Evolutionary conservation across 2,888 invertebrate genomes (phyloP).

Genomic region (Entomobrya proxima): DNA sequence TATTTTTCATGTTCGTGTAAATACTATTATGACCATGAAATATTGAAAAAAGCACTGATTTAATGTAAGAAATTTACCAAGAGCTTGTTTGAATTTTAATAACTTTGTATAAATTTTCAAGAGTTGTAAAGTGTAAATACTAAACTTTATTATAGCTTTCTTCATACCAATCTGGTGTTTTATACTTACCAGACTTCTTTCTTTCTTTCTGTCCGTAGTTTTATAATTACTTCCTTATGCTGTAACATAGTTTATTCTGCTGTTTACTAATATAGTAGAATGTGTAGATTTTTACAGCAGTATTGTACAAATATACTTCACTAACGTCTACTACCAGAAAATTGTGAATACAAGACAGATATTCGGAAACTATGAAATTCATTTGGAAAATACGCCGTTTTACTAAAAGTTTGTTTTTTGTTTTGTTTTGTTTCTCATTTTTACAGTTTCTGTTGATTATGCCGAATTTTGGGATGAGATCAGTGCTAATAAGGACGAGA

Average conservation of each 20-base stretch:
- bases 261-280: not conserved
- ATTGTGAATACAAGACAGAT: not conserved
- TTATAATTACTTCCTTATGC: not conserved
- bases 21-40: not conserved
- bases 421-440: slow-evolving; percentile 68
- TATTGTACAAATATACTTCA: not conserved
- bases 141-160: not conserved
- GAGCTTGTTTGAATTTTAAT: not conserved
- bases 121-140: too few relatives aligned
- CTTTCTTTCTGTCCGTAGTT: slow-evolving; percentile 10
- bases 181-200: not conserved
- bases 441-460: slow-evolving; percentile 75
- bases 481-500: slow-evolving; percentile 75
- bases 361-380: not conserved
- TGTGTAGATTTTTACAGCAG: not conserved
- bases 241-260: not conserved
- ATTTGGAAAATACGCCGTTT: slow-evolving; percentile 13
- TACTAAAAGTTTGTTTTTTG: slow-evolving; percentile 68
- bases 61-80: not conserved
- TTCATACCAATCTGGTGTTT: not conserved
- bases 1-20: not conserved
- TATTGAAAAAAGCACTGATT: slow-evolving; percentile 10
- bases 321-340: not conserved
- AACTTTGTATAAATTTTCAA: not conserved
- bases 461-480: slow-evolving; percentile 75